Evolutionary conservation across 2,797 vertebrate genomes (phyloP), one percentile per base, ranked within the genome.

Genomic region (Meda fulgida): DNA sequence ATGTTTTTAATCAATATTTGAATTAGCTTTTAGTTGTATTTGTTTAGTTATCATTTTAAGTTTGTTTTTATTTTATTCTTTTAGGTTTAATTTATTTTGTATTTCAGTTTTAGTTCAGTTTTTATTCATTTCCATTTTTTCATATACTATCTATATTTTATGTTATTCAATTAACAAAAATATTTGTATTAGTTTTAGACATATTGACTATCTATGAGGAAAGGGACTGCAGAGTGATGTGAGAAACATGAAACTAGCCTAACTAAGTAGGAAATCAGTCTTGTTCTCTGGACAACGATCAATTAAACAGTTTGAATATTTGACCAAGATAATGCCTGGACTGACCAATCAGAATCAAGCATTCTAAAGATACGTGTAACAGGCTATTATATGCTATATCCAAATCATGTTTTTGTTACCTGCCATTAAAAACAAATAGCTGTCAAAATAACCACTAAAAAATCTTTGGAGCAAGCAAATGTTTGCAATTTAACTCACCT

Each of bases 401-500:
- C 3, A 55, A 75, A 7, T 34, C 3, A 5, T 11, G 23, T 34
- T 58, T 75, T 40, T 26, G 34, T 7, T 7, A 26, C 16, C 55
- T 29, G 10, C n/a, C 55, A 63, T 29, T 26, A 63, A 19, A 40
- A 40, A 5, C 38, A 63, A 78, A 43, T 11, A 7, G n/a, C 36
- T 13, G 9, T 43, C 1, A 19, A 29, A 60, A 43, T 7, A 60
- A 63, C 18, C n/a, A 4, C 14, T 63, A 11, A 9, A 19, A n/a
- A 26, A 40, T 18, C 23, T 40, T 3, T 78, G 55, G n/a, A 40
- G 55, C 36, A 43, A 11, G 0, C 9, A 10, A 51, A 51, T n/a
- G 26, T 36, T 36, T 53, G 40, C 21, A 43, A 21, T 46, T 67
- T 1, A 67, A 29, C 93, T 93, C 95, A 99, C 98, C 98, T 97